Conservation (phyloP, 2,113 vertebrate species). For the Tonatia bakeri region DNA sequence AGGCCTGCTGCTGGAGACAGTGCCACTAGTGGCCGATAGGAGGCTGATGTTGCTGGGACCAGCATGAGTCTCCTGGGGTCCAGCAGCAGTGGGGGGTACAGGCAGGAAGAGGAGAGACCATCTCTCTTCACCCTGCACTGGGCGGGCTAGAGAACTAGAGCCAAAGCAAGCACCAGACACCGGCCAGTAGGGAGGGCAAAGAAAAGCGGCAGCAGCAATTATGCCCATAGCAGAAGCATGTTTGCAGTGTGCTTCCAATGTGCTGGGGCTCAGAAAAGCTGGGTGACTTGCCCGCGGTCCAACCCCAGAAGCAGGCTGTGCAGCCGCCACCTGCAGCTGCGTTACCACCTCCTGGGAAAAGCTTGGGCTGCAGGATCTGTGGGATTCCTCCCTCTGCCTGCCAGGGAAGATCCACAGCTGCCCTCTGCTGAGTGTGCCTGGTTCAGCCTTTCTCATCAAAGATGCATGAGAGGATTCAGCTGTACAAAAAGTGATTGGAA, state of each 20-base stretch:
- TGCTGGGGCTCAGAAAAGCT: neutral
- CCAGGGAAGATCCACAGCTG: neutral
- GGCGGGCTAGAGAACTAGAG: neutral
- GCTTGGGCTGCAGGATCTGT: neutral
- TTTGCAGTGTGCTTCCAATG: neutral
- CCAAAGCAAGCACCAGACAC: neutral
- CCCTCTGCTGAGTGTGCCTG: neutral
- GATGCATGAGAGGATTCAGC: neutral
- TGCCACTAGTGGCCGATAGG: neutral
- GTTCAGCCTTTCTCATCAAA: neutral
- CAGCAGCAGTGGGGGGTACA: neutral
- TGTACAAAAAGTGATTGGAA: neutral
- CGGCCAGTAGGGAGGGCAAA: neutral
- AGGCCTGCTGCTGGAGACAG: neutral
- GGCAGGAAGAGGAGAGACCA: neutral
- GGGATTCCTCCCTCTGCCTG: neutral
- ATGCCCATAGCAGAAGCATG: neutral
- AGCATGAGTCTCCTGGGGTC: neutral
- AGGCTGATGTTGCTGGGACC: neutral
- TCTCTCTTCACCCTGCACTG: neutral
- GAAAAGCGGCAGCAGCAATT: neutral
- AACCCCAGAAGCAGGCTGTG: neutral
- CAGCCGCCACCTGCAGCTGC: no score
- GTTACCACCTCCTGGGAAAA: neutral
- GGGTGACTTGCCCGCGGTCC: neutral